Percentiles rank a stretch among this genome's conserved stretches.
Evolutionary conservation across 2,888 invertebrate genomes (phyloP).

Genomic region (Papilio gigon): DNA sequence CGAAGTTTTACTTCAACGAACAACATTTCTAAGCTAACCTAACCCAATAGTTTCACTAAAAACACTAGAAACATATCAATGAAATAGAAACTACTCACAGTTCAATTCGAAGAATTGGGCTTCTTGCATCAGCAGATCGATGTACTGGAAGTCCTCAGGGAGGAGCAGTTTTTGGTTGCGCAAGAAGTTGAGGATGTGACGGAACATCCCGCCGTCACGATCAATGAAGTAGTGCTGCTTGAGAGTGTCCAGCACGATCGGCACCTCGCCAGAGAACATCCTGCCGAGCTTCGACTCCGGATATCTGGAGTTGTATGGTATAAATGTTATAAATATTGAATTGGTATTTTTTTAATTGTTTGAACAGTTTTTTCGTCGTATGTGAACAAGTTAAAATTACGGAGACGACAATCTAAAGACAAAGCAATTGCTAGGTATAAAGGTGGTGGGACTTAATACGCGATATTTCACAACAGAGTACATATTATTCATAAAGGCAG

Average conservation of each 20-base stretch:
- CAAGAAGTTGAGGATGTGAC: constrained; percentile 98
- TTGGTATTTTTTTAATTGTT: not conserved
- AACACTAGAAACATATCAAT: no score
- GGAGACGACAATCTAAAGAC: not conserved
- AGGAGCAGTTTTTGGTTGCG: constrained; percentile 93
- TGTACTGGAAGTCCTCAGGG: constrained; percentile 92
- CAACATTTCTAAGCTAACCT: no score
- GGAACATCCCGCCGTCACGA: constrained; percentile 98
- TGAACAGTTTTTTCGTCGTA: not conserved
- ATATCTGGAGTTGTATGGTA: constrained; percentile 85
- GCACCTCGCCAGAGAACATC: constrained; percentile 97
- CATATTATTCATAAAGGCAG: constrained; percentile 17
- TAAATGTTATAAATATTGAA: not conserved
- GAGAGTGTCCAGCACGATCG: constrained; percentile 96
- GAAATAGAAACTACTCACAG: constrained; percentile 85
- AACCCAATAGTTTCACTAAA: no score
- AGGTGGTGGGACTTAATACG: constrained; percentile 6
- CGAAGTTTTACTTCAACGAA: no score
- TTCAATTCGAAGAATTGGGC: constrained; percentile 95
- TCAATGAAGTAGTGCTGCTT: constrained; percentile 99
- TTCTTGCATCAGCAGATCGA: constrained; percentile 94
- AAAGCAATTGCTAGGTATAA: not conserved
- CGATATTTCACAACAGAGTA: constrained; percentile 18
- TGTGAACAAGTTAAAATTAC: not conserved
- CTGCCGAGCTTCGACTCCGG: constrained; percentile 95